Evolutionary conservation across 2,888 invertebrate genomes (phyloP), one percentile per base, ranked within the genome.

Genomic region (Bombyx huttoni): DNA sequence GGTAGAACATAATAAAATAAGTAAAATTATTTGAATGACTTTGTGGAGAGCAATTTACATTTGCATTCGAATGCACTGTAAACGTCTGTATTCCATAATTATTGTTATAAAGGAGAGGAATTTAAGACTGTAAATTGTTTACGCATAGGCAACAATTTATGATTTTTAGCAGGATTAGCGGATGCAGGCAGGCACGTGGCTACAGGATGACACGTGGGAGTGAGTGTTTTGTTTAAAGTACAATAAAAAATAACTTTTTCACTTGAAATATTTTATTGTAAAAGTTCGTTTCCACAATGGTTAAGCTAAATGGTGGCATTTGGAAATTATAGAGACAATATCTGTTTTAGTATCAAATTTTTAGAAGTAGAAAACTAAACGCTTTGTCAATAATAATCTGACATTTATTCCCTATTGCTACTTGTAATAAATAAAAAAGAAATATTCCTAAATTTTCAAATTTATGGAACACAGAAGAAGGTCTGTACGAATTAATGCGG

Each of bases 361-460:
- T 61, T 73, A 67, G 61, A 67, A 70, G 67, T 65, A 61, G 64
- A 56, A 64, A 64, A 64, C 62, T 63, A 57, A 64, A 66, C 24
- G 24, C 12, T 47, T 47, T 47, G 9, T 46, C 50, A 46, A 40
- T 49, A 40, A 33, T 46, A 49, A 49, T 50, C 8, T 45, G 12
- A 52, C 47, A 47, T 34, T 50, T 47, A 47, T 45, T 52, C 60
- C 64, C 56, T 57, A 63, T 78, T 78, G 74, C 81, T 85, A 87
- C 73, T 80, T 84, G 81, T 83, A 88, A 87, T 87, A 88, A 88
- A 87, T 87, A 85, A 85, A 75, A 80, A 75, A 6, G 68, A 72
- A 75, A 76, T 82, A 83, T 80, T 82, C 83, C 87, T 87, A 85
- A 76, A 84, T 87, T 79, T 78, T 82, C 80, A 74, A 40, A 40